A percentile compares a stretch with the other conserved stretches of the same genome.
phyloP scores from a whole-genome alignment of 2,888 invertebrate species.

The Molanna angustata region DNA sequence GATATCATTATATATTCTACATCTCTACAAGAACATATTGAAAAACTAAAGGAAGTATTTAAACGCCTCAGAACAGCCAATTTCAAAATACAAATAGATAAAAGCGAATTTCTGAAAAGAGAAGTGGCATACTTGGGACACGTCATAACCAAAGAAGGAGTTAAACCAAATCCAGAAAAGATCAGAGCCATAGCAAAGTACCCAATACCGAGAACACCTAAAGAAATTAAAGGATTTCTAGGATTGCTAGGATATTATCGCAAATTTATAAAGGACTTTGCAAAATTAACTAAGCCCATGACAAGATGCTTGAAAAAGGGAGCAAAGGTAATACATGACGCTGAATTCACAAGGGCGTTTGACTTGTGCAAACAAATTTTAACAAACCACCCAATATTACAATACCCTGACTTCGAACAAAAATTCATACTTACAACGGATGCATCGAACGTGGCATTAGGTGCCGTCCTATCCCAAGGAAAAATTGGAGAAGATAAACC shows the following conservation, averaged over 20 bases:
- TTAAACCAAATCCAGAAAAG: constrained; percentile 8
- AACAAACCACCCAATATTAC: neutral
- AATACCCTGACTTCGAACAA: constrained; percentile 5
- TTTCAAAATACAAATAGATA: constrained; percentile 41
- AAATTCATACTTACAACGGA: constrained; percentile 1
- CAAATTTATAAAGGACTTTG: constrained; percentile 1
- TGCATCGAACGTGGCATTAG: neutral
- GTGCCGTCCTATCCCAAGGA: constrained; percentile 1
- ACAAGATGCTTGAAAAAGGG: constrained; percentile 2
- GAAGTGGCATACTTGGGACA: constrained; percentile 2
- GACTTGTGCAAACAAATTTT: neutral
- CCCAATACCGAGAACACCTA: neutral
- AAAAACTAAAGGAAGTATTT: neutral
- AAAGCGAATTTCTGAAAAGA: constrained; percentile 1
- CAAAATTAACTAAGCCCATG: neutral
- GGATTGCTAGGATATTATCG: constrained; percentile 5
- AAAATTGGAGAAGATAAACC: neutral
- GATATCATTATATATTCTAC: neutral
- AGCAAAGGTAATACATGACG: neutral
- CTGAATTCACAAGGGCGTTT: neutral
- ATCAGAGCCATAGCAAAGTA: constrained; percentile 2
- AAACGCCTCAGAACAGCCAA: constrained; percentile 12
- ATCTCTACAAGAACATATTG: neutral
- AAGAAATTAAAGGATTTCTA: constrained; percentile 9
- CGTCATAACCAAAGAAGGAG: constrained; percentile 6